A percentile compares a stretch with the other conserved stretches of the same genome.
phyloP scores from a whole-genome alignment of 2,797 vertebrate genomes.

The Chlorospingus semifuscus region DNA sequence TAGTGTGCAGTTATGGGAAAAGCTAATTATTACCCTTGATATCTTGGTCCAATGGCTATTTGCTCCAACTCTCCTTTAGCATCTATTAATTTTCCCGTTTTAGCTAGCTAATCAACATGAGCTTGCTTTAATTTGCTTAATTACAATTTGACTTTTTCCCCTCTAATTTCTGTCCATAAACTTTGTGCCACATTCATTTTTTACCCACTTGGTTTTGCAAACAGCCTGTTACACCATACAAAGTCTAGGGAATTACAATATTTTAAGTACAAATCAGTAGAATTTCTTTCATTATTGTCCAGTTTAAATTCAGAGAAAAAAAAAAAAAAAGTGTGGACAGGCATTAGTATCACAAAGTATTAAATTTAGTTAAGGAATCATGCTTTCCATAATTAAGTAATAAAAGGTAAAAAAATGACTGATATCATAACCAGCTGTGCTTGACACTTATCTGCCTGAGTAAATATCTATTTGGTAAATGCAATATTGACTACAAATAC shows the following conservation, averaged over 20 bases:
- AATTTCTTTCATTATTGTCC: not conserved
- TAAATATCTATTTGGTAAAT: not conserved
- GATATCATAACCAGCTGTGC: not conserved
- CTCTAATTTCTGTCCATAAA: not conserved
- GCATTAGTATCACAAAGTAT: not conserved
- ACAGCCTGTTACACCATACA: not conserved
- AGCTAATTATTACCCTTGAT: not conserved
- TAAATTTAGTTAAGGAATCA: not conserved
- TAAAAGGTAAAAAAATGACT: not conserved
- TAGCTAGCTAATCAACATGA: not conserved
- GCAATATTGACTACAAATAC: not conserved
- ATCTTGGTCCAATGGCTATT: not conserved
- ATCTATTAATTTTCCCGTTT: not conserved
- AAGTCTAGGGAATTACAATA: not conserved
- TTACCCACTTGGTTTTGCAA: not conserved
- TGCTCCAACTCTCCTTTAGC: not conserved
- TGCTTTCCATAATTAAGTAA: not conserved
- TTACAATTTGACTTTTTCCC: not conserved
- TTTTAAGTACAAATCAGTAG: not conserved
- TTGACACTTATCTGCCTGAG: not conserved
- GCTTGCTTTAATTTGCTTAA: not conserved
- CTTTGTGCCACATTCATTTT: not conserved
- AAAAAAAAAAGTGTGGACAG: not conserved
- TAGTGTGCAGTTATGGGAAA: not conserved
- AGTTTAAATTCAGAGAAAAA: not conserved